These are phyloP conservation scores for Mesocentrotus franciscanus DNA, from an alignment of 53 echinoderm and acorn worm genomes.

Conservation along the genomic window DNA sequence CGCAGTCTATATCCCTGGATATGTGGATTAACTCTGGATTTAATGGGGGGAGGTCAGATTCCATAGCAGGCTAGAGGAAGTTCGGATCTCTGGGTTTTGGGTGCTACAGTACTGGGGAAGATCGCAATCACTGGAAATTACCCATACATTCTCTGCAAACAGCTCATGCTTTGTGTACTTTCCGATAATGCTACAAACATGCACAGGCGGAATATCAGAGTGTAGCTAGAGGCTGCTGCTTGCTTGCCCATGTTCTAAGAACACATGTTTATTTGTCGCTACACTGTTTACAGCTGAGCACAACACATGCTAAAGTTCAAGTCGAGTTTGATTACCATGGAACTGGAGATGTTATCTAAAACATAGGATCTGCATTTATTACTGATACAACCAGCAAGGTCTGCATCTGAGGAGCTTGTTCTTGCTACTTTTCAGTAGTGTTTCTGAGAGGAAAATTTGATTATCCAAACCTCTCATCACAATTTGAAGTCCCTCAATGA, in stretches of 20 bases:
- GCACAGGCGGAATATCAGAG: neutral
- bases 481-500: neutral
- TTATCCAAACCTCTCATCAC: neutral
- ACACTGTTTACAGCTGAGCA: neutral
- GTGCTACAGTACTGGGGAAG: neutral
- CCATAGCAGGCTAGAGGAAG: constrained; percentile 12
- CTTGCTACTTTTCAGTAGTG: neutral
- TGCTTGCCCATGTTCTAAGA: neutral
- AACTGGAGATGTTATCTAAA: neutral
- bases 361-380: neutral
- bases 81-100: neutral
- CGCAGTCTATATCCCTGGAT: constrained; percentile 32
- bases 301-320: constrained; percentile 28
- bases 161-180: constrained; percentile 36
- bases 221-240: constrained; percentile 33
- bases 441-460: neutral
- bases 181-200: constrained; percentile 30
- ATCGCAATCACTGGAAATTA: constrained; percentile 46
- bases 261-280: constrained; percentile 25
- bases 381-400: neutral
- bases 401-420: neutral
- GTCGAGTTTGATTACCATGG: constrained; percentile 1
- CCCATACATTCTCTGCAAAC: constrained; percentile 8
- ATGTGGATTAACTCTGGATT: neutral
- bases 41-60: constrained; percentile 45